phyloP scores from a whole-genome alignment of 2,113 vertebrate species.

The Callospermophilus lateralis region DNA sequence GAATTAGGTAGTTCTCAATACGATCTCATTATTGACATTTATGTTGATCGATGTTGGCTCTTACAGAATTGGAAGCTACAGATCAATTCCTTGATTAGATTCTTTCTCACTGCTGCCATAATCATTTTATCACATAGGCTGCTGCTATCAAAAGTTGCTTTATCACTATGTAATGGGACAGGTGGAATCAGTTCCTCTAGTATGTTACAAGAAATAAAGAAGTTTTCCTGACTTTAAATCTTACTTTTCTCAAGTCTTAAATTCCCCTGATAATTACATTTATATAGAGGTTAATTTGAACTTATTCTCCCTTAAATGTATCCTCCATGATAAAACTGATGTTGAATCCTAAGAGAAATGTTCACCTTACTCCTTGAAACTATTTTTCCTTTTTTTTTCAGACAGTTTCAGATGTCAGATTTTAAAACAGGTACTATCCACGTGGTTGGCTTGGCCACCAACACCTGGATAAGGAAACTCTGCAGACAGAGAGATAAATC shows the following conservation, averaged over 20 bases:
- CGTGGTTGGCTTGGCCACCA: not conserved
- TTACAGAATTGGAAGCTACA: constrained; percentile 89
- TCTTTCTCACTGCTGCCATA: constrained; percentile 86
- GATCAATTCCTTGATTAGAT: constrained; percentile 91
- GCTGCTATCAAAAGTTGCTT: constrained; percentile 86
- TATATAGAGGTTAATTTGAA: constrained; percentile 52
- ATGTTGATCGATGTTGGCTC: constrained; percentile 89
- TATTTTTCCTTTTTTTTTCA: not conserved
- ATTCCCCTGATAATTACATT: constrained; percentile 63
- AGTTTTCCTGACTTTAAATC: constrained; percentile 77
- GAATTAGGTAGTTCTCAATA: constrained; percentile 86
- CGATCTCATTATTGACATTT: constrained; percentile 88
- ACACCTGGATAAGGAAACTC: not conserved
- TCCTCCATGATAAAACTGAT: not conserved
- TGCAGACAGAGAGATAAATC: not conserved
- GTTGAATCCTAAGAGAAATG: constrained; percentile 25
- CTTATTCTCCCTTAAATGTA: constrained; percentile 34
- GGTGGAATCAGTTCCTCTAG: constrained; percentile 81
- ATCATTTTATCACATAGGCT: constrained; percentile 88
- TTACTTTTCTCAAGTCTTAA: constrained; percentile 63
- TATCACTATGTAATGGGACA: constrained; percentile 87
- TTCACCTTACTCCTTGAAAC: not conserved
- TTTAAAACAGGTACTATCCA: not conserved
- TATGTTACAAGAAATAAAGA: constrained; percentile 80
- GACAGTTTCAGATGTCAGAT: constrained; percentile 9